A percentile compares a stretch with the other conserved stretches of the same genome.
phyloP scores from a whole-genome alignment of 2,797 vertebrate species.

The Lacerta agilis region DNA sequence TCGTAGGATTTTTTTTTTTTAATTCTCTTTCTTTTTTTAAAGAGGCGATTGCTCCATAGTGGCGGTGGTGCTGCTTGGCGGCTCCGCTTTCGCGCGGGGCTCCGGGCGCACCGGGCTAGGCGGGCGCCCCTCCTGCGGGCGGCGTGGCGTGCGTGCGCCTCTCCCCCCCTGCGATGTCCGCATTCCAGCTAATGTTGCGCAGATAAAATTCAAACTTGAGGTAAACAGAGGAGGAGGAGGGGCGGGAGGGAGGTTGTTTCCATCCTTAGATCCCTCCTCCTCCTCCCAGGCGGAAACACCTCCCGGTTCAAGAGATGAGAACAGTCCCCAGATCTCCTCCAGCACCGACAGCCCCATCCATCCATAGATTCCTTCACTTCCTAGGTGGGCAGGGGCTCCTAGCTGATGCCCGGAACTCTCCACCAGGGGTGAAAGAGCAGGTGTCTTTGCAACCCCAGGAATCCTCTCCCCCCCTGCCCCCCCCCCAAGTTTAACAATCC shows the following conservation, averaged over 20 bases:
- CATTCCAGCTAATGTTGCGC: slow-evolving; percentile 97
- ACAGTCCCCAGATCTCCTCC: background rate
- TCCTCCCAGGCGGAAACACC: slow-evolving; percentile 33
- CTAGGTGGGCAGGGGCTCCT: background rate
- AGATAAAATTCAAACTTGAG: slow-evolving; percentile 91
- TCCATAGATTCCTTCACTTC: background rate
- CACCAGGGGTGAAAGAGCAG: background rate
- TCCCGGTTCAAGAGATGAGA: background rate
- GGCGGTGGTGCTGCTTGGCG: background rate
- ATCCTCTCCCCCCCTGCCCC: background rate
- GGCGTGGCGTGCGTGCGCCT: background rate
- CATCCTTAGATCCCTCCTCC: slow-evolving; percentile 68
- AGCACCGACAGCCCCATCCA: background rate
- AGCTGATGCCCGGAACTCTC: background rate
- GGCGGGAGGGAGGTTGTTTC: slow-evolving; percentile 45
- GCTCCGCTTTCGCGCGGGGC: slow-evolving; percentile 44
- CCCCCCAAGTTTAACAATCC: background rate
- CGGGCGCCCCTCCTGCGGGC: slow-evolving; percentile 24
- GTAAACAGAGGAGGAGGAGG: slow-evolving; percentile 83
- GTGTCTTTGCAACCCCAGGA: too few species aligned
- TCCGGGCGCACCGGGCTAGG: slow-evolving; percentile 67
- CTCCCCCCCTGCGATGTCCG: slow-evolving; percentile 83
- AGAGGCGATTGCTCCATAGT: slow-evolving; percentile 46
- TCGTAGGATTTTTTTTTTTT: too few species aligned
- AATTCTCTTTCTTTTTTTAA: background rate